phyloP scores from a whole-genome alignment of 2,797 vertebrate species.

The Anabacerthia variegaticeps region DNA sequence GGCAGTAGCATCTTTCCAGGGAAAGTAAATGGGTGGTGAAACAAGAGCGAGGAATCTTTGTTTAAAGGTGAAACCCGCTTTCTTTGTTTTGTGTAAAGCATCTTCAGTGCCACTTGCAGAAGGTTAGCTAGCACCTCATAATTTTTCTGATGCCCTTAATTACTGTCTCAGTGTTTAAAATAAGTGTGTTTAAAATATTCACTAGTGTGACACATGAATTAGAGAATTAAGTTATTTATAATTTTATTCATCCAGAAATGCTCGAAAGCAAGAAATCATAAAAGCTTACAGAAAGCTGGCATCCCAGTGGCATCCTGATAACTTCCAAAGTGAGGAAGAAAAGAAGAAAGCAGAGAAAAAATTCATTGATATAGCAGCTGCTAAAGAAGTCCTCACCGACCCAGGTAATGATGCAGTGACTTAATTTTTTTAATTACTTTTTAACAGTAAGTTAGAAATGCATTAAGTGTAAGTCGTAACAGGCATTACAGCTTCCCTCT shows the following conservation, averaged over 20 bases:
- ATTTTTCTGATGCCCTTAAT: not conserved
- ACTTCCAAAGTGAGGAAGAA: slow-evolving; percentile 92
- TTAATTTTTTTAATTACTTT: not conserved
- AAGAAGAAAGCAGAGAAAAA: slow-evolving; percentile 97
- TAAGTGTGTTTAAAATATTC: not conserved
- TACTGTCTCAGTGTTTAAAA: not conserved
- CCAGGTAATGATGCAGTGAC: slow-evolving; percentile 80
- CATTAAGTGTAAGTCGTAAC: not conserved
- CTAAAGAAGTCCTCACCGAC: slow-evolving; percentile 97
- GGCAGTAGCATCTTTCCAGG: not conserved
- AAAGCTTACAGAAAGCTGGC: slow-evolving; percentile 97
- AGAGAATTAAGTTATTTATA: not conserved
- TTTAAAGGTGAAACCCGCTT: not conserved
- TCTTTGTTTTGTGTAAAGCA: not conserved
- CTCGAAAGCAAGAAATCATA: slow-evolving; percentile 97
- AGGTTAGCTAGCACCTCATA: not conserved
- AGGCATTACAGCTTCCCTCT: not conserved
- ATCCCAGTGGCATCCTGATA: slow-evolving; percentile 97
- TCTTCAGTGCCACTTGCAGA: not conserved
- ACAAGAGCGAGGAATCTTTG: not conserved
- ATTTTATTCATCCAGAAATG: slow-evolving; percentile 80
- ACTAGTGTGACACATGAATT: not conserved
- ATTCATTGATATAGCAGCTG: slow-evolving; percentile 97
- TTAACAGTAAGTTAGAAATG: not conserved
- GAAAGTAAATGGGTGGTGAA: not conserved